Evolutionary conservation across 2,888 invertebrate species (phyloP).

Genomic region (Gastracanthus pulcherrimus): DNA sequence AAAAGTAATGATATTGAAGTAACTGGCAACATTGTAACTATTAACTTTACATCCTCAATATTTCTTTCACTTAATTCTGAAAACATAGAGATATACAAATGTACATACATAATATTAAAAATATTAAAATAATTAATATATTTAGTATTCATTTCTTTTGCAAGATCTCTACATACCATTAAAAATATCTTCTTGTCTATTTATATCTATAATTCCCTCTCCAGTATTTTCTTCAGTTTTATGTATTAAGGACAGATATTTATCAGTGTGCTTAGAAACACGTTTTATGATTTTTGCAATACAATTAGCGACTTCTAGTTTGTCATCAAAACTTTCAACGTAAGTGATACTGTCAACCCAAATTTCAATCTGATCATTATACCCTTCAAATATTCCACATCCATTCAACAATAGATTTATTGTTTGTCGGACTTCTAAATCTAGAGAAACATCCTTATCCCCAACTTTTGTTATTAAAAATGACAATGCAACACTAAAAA

Average conservation of each 20-base stretch:
- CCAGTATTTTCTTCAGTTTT: conserved; percentile 64
- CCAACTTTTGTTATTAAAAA: conserved; percentile 67
- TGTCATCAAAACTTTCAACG: conserved; percentile 65
- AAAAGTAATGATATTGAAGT: conserved; percentile 68
- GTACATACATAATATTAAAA: background rate
- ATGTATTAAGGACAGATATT: conserved; percentile 66
- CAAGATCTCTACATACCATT: conserved; percentile 61
- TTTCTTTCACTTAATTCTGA: conserved; percentile 56
- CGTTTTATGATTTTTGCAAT: conserved; percentile 66
- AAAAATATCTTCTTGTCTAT: conserved; percentile 64
- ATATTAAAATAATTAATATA: background rate
- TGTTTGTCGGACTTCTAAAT: conserved; percentile 78
- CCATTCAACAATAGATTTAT: conserved; percentile 81
- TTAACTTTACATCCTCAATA: conserved; percentile 35
- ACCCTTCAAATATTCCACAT: conserved; percentile 83
- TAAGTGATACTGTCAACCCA: conserved; percentile 80
- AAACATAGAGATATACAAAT: conserved; percentile 41
- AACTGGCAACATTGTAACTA: conserved; percentile 60
- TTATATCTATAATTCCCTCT: conserved; percentile 58
- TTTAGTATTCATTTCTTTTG: background rate
- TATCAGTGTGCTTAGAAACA: conserved; percentile 64
- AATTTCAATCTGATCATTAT: conserved; percentile 83
- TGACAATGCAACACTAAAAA: conserved; percentile 65
- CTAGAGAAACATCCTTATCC: conserved; percentile 52
- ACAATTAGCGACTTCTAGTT: conserved; percentile 65